Evolutionary conservation across 2,797 vertebrate genomes (phyloP), one percentile per base, ranked within the genome.

Genomic region (Pyrrhura leucotis): DNA sequence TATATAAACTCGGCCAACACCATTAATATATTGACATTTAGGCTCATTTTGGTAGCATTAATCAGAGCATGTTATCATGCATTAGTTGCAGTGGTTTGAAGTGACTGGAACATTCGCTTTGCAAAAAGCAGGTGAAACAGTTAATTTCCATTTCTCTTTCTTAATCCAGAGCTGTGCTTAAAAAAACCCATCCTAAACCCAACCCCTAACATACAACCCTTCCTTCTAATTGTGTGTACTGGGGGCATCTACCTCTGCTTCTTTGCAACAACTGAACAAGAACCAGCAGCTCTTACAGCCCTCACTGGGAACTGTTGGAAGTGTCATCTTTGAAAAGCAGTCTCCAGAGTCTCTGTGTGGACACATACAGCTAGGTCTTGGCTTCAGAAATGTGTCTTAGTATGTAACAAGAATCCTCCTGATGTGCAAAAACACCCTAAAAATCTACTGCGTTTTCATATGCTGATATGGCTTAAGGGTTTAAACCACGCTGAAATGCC

Each of bases 21-120:
- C 84, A 78, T 86, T 95, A 94, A 84, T 93, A 93, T 86, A 86
- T 33, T 93, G 73, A 59, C 86, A 81, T 84, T 88, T 86, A 74
- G 76, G 58, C 35, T 94, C n/a, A 39, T 89, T 95, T 94, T 85
- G 50, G 35, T 67, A 86, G 56, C 74, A 79, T 92, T 85, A 87
- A 73, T 88, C 63, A 85, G 47, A 78, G 45, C 66, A 85, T 88
- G 91, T 88, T 93, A 58, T 88, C 61, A 75, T 77, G 23, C 50
- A 23, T 75, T 95, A 89, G 75, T 88, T 91, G 29, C 40, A 58
- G 33, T 92, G 28, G 59, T 77, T 89, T 79, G n/a, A 95, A 95
- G 48, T 71, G 2, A 81, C 42, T 51, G n/a, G 14, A 86, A 63
- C 2, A 0, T 59, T 94, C 21, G 45, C 14, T 90, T 69, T 59